Conservation (phyloP, 1,140 invertebrate species). For the Chelonus insularis region DNA sequence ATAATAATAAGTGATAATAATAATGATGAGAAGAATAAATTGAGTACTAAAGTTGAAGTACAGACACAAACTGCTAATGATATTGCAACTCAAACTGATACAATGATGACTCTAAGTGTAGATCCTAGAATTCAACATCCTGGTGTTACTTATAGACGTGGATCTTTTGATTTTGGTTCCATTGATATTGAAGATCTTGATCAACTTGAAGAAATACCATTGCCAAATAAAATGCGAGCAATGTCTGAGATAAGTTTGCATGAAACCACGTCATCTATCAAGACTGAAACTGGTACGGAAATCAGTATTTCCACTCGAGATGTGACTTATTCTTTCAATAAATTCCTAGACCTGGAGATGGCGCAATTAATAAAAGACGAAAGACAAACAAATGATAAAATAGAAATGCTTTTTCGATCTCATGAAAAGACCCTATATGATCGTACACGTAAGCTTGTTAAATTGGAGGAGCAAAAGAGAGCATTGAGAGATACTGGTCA, state of each 20-base stretch:
- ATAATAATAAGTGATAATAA: neutral
- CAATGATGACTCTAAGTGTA: conserved; percentile 29
- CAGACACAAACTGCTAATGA: conserved; percentile 58
- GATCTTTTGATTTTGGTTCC: conserved; percentile 38
- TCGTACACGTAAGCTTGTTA: conserved; percentile 63
- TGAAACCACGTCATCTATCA: conserved; percentile 59
- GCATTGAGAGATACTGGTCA: conserved; percentile 59
- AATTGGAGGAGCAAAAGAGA: conserved; percentile 63
- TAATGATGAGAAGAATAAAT: conserved; percentile 25
- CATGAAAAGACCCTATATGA: conserved; percentile 64
- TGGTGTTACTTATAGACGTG: conserved; percentile 37
- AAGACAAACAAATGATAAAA: conserved; percentile 55
- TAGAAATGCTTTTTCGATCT: conserved; percentile 60
- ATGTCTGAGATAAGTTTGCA: conserved; percentile 59
- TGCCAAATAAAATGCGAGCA: conserved; percentile 51
- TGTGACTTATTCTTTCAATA: conserved; percentile 56
- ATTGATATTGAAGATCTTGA: conserved; percentile 48
- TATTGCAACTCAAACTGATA: conserved; percentile 56
- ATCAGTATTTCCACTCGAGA: conserved; percentile 57
- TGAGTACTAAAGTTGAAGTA: conserved; percentile 47
- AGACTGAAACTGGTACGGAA: conserved; percentile 58
- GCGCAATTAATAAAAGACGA: conserved; percentile 58
- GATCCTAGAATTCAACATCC: conserved; percentile 37
- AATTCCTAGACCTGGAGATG: conserved; percentile 56
- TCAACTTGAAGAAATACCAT: conserved; percentile 49